These are phyloP conservation scores for Pogonomyrmex californicus DNA, from an alignment of 1,140 invertebrate species.

Conservation along the genomic window DNA sequence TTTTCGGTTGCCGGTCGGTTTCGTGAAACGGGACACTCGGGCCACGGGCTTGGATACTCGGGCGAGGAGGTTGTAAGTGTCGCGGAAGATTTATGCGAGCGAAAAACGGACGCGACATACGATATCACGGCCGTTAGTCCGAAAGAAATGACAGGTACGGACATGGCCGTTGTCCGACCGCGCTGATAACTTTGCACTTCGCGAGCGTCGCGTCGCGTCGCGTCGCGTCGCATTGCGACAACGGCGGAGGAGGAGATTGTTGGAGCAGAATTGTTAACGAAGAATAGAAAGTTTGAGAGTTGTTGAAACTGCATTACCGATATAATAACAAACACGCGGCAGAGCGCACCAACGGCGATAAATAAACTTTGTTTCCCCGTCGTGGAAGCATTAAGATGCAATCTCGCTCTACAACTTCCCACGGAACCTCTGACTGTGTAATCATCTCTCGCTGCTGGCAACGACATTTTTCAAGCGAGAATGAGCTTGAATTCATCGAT, in stretches of 20 bases:
- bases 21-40: constrained; percentile 58
- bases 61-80: constrained; percentile 40
- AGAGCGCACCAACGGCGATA: constrained; percentile 15
- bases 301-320: constrained; percentile 46
- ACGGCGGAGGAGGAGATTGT: not conserved
- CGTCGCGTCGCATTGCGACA: not conserved
- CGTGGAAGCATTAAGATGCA: constrained; percentile 53
- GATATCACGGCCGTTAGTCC: constrained; percentile 35
- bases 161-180: not conserved
- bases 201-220: not conserved
- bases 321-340: constrained; percentile 23
- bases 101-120: constrained; percentile 50
- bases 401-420: constrained; percentile 55
- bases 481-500: constrained; percentile 37
- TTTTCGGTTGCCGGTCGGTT: constrained; percentile 46
- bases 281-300: constrained; percentile 36
- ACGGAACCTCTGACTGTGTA: constrained; percentile 45
- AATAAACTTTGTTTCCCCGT: constrained; percentile 53
- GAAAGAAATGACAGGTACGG: constrained; percentile 17
- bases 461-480: constrained; percentile 37
- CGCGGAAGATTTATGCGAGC: constrained; percentile 56
- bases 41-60: not conserved
- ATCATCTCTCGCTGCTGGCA: constrained; percentile 56
- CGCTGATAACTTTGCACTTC: constrained; percentile 30
- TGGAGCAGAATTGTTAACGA: constrained; percentile 11